Evolutionary conservation across 2,888 invertebrate species (phyloP).

Genomic region (Phragmatobia fuliginosa): DNA sequence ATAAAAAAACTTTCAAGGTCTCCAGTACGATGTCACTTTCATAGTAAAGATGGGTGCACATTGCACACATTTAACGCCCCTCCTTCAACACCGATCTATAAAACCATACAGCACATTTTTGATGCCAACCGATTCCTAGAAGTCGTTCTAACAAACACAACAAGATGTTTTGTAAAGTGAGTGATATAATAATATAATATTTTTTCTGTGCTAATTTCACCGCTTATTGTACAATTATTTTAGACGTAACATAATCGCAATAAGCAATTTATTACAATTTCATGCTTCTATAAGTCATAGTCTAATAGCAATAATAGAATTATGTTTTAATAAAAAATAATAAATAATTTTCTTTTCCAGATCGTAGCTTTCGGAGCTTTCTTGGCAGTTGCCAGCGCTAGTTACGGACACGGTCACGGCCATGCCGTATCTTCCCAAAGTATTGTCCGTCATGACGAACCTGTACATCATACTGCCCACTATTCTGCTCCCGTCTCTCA

Average conservation of each 20-base stretch:
- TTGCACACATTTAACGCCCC: slow-evolving; percentile 42
- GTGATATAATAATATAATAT: slow-evolving; percentile 31
- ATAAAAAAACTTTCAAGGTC: slow-evolving; percentile 61
- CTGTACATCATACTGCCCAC: too few relatives aligned
- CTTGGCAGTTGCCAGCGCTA: slow-evolving; percentile 52
- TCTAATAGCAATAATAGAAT: slow-evolving; percentile 61
- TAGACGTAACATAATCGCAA: too few relatives aligned
- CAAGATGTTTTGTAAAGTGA: slow-evolving; percentile 74
- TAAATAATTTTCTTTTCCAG: too few relatives aligned
- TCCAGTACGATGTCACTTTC: slow-evolving; percentile 23
- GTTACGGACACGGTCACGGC: slow-evolving; percentile 62
- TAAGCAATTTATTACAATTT: too few relatives aligned
- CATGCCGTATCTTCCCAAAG: slow-evolving; percentile 68
- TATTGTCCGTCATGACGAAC: slow-evolving; percentile 62
- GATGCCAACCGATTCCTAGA: slow-evolving; percentile 58
- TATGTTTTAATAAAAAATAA: slow-evolving; percentile 12
- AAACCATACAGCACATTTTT: slow-evolving; percentile 54
- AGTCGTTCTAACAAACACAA: slow-evolving; percentile 24
- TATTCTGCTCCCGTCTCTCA: slow-evolving; percentile 19
- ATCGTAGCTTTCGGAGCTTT: slow-evolving; percentile 55
- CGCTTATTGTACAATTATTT: too few relatives aligned
- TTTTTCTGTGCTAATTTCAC: neutral
- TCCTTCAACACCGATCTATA: slow-evolving; percentile 38
- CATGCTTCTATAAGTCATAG: too few relatives aligned
- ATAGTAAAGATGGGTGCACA: slow-evolving; percentile 45